phyloP scores from a whole-genome alignment of 1,140 invertebrate species.

The Brachystomella parvula region DNA sequence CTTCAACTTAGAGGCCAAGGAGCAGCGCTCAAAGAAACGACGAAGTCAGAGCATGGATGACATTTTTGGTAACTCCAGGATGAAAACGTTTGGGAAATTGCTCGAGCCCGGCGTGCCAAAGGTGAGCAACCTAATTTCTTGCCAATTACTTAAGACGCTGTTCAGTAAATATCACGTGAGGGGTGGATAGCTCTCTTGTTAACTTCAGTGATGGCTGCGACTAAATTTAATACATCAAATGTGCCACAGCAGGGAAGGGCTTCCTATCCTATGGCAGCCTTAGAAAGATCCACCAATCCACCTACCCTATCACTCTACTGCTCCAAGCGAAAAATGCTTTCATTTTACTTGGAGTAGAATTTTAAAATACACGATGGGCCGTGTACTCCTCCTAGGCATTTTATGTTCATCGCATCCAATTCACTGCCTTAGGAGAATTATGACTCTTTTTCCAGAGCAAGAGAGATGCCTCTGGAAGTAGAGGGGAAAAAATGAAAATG shows the following conservation, averaged over 20 bases:
- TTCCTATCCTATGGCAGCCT: not conserved
- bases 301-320: not conserved
- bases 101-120: not conserved
- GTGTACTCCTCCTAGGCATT: not conserved
- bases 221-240: not conserved
- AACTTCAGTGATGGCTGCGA: not conserved
- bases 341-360: not conserved
- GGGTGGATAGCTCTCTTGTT: not conserved
- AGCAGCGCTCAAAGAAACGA: not conserved
- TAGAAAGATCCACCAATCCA: not conserved
- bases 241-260: not conserved
- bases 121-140: too few relatives aligned
- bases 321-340: not conserved
- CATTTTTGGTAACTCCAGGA: constrained; percentile 20
- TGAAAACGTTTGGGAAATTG: constrained; percentile 10
- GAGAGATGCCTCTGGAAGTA: not conserved
- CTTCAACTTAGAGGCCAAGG: not conserved
- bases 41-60: constrained; percentile 29
- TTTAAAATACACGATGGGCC: not conserved
- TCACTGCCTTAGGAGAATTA: not conserved
- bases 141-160: too few relatives aligned
- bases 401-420: constrained; percentile 7
- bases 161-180: not conserved
- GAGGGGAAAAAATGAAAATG: not conserved
- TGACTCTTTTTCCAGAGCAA: not conserved